A percentile compares a stretch with the other conserved stretches of the same genome.
Evolutionary conservation across 2,797 vertebrate genomes (phyloP).

Genomic region (Nyctibius grandis): DNA sequence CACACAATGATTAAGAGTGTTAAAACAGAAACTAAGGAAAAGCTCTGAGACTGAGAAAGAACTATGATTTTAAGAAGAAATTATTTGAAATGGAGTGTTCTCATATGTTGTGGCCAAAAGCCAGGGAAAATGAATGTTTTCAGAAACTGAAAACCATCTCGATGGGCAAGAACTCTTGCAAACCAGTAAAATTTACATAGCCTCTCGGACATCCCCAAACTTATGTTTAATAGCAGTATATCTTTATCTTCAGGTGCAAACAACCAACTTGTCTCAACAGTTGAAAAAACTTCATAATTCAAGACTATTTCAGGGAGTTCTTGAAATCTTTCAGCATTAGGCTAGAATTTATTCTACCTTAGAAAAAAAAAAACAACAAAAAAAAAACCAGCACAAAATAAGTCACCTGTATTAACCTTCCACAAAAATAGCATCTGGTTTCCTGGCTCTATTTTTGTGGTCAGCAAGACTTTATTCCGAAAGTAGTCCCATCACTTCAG

Average conservation of each 20-base stretch:
- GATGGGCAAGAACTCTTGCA: neutral
- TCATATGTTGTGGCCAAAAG: neutral
- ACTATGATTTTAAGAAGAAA: neutral
- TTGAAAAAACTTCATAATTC: neutral
- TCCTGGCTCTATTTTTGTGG: neutral
- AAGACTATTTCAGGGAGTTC: neutral
- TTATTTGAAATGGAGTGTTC: neutral
- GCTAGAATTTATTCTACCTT: neutral
- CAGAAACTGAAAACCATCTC: neutral
- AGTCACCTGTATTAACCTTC: neutral
- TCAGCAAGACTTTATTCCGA: neutral
- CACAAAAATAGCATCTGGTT: neutral
- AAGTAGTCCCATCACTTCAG: neutral
- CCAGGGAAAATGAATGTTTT: neutral
- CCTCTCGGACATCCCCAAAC: neutral
- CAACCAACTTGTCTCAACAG: neutral
- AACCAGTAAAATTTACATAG: neutral
- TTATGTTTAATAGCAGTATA: neutral
- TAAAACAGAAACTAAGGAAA: slow-evolving; percentile 27
- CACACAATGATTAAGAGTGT: neutral
- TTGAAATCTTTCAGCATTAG: neutral
- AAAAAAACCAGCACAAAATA: neutral
- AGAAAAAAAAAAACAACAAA: neutral
- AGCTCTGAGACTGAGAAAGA: neutral
- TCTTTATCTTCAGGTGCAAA: neutral